Base-by-base conservation (phyloP, 2,113 vertebrate species). In the Bostrychus sinensis region DNA sequence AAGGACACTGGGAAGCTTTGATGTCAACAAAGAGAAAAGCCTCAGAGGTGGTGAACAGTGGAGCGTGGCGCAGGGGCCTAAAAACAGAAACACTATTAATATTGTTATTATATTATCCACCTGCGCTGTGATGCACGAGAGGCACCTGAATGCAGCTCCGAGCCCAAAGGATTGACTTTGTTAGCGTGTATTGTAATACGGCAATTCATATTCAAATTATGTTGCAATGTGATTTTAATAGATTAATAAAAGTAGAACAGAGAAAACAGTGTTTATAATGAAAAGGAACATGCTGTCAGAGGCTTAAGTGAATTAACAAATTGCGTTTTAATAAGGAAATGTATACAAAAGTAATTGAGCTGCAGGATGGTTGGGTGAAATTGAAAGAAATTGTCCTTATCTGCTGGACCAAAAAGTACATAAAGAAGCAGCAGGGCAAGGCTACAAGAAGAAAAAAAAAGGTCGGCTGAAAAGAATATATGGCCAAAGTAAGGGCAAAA, bases 1-100 rank as follows among this genome's bases (percentile, higher is more conserved):
- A 84, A 80, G 71, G 57, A 82, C 61, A 72, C 53, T 19, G 51
- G 41, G 62, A 43, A 71, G 70, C 70, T 70, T 79, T 86, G 73
- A 86, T 82, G 73, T 70, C 51, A 75, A 77, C 68, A 80, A 71
- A 67, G 69, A 77, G 54, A 69, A 59, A 69, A 53, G 10, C 25
- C 60, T 78, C 63, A 72, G 74, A 73, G 60, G 66, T 69, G 7
- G 20, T 42, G 54, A 66, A 66, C 64, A 54, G 23, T 38, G 59
- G 23, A 57, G 61, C 42, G 57, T 59, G 51, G 46, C 56, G 22
- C 12, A 17, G 32, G 37, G 56, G 56, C 63, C 68, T 68, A 57
- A n/a, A 17, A 71, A 72, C 25, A 46, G n/a, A 23, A 36, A 17
- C 37, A 48, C 20, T 61, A 61, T 70, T 64, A 46, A 6, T 70